Conservation (phyloP, 2,113 vertebrate genomes). For the Crotophaga sulcirostris region DNA sequence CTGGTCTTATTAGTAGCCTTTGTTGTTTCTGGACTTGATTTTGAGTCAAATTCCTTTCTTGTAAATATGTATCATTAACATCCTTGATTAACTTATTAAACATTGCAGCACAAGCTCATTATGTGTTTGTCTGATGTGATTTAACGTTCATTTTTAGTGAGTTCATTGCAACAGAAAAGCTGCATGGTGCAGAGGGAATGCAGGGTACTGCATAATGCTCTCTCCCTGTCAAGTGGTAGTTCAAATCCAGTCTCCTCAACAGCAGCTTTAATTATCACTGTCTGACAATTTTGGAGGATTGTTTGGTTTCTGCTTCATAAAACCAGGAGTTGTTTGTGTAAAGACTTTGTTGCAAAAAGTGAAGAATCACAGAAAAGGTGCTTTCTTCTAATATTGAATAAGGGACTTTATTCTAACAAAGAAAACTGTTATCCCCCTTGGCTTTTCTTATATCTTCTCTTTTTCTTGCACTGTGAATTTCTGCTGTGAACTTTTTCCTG, state of each 20-base stretch:
- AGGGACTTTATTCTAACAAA: neutral
- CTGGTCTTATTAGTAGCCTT: slow-evolving; percentile 43
- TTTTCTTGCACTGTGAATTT: neutral
- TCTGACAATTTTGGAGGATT: neutral
- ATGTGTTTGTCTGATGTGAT: slow-evolving; percentile 54
- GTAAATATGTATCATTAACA: slow-evolving; percentile 56
- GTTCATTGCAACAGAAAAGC: slow-evolving; percentile 1
- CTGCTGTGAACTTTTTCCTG: neutral
- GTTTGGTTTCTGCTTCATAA: slow-evolving; percentile 7
- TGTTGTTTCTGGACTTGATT: slow-evolving; percentile 44
- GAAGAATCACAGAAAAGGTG: neutral
- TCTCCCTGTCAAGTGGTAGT: neutral
- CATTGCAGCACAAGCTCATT: slow-evolving; percentile 47
- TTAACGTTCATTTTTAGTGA: slow-evolving; percentile 46
- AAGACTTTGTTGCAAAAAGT: neutral
- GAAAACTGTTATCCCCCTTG: neutral
- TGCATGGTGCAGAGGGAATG: neutral
- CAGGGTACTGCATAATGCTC: neutral
- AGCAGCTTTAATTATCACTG: slow-evolving; percentile 22
- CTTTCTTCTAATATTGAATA: neutral
- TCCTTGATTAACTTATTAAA: slow-evolving; percentile 67
- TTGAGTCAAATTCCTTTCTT: slow-evolving; percentile 28
- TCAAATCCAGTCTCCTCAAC: neutral
- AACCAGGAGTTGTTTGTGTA: neutral
- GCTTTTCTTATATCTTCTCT: neutral